Evolutionary conservation across 1,140 invertebrate species (phyloP).

Genomic region (Babylonia areolata): DNA sequence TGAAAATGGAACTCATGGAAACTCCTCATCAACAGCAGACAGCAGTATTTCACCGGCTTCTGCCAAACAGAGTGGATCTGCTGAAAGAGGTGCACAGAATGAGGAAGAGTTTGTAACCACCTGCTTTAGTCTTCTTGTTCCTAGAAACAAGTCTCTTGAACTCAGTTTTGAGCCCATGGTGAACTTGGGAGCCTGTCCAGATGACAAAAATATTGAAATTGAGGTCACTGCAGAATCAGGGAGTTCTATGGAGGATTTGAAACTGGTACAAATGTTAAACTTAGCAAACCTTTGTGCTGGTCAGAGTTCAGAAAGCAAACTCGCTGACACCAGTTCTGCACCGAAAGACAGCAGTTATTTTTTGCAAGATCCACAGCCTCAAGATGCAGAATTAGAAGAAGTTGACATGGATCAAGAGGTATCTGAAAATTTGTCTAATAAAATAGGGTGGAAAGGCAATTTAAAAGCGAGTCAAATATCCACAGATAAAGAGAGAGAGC

Average conservation of each 20-base stretch:
- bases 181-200: background rate
- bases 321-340: too few species aligned
- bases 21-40: background rate
- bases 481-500: too few species aligned
- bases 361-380: too few species aligned
- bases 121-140: background rate
- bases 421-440: too few species aligned
- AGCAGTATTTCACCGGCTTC: background rate
- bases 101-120: background rate
- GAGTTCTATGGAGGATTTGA: background rate
- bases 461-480: too few species aligned
- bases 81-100: background rate
- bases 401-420: too few species aligned
- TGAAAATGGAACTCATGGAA: background rate
- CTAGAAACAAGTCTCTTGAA: background rate
- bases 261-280: too few species aligned
- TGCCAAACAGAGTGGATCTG: background rate
- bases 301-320: too few species aligned
- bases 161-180: background rate
- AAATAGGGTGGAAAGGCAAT: too few species aligned
- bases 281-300: too few species aligned
- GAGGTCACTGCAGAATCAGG: background rate
- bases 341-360: too few species aligned
- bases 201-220: conserved; percentile 11
- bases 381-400: too few species aligned